phyloP scores from a whole-genome alignment of 1,140 invertebrate species.

The Tetramorium simillimum region DNA sequence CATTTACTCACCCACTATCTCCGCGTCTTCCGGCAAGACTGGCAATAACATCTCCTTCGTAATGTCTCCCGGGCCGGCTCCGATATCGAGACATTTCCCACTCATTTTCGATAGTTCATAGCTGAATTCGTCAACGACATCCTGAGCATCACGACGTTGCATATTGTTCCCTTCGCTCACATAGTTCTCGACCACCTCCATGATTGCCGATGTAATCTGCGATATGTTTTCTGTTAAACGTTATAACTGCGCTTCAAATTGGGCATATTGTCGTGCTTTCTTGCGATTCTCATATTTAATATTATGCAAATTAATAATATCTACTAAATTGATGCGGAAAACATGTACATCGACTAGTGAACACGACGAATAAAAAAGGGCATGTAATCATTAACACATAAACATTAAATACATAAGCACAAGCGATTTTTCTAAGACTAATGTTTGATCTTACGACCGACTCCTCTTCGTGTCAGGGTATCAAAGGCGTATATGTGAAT shows the following conservation, averaged over 20 bases:
- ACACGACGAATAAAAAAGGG: not conserved
- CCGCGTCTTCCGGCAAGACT: slow-evolving; percentile 85
- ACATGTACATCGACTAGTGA: not conserved
- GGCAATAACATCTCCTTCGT: slow-evolving; percentile 89
- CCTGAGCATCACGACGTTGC: slow-evolving; percentile 89
- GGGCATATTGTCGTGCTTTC: too few species aligned
- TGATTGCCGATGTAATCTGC: slow-evolving; percentile 70
- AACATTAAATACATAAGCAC: too few species aligned
- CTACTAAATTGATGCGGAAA: too few species aligned
- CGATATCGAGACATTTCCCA: slow-evolving; percentile 89
- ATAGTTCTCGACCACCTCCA: slow-evolving; percentile 89
- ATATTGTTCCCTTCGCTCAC: slow-evolving; percentile 86
- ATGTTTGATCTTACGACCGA: not conserved
- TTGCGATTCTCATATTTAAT: not conserved
- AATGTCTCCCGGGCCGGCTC: slow-evolving; percentile 92
- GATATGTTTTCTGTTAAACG: not conserved
- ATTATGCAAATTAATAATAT: not conserved
- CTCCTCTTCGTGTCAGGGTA: not conserved
- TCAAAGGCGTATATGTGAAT: not conserved
- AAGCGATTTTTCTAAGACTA: not conserved
- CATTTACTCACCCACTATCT: slow-evolving; percentile 75
- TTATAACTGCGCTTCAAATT: too few species aligned
- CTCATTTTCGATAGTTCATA: slow-evolving; percentile 84
- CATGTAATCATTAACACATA: too few species aligned
- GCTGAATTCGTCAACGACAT: slow-evolving; percentile 89